Evolutionary conservation across 1,140 invertebrate genomes (phyloP), one percentile per base, ranked within the genome.

Genomic region (Rhizoglyphus robini): DNA sequence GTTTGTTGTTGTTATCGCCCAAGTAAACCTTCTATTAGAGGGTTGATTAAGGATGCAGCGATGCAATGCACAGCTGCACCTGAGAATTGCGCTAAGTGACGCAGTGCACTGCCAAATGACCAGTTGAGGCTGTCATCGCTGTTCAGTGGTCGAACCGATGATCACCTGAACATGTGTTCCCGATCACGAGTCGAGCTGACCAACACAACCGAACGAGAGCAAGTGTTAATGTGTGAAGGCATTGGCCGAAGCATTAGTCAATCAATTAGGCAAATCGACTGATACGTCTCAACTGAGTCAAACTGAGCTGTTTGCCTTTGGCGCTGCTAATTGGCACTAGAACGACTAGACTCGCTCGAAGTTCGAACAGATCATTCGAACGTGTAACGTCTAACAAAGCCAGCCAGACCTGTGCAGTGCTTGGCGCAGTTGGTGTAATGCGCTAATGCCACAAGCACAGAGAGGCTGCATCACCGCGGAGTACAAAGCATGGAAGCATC

Each of bases 191-290:
- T 8, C 51, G 51, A 46, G 41, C 41, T 46, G 41, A 23, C 41
- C 15, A 23, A 46, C 41, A 46, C 20, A 5, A 54, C 15, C 51
- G 23, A 32, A 46, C 20, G 31, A 54, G 51, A 54, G 51, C 51
- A 54, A 54, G 51, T 54, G 51, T 54, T 54, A 54, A 54, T 54
- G 8, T 54, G 51, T 23, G 23, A 54, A 54, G 23, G 36, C 8
- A 54, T 46, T 46, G 51, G 51, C 20, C 8, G 23, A 54, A 54
- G 31, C 51, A 54, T 54, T 54, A 54, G 51, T 54, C 51, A 54
- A 54, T 54, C 51, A 54, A 54, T 54, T 54, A 54, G 51, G 51
- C 51, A 54, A 54, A 54, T 54, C 51, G 51, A 8, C 23, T 25
- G 20, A 54, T 54, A 54, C 51, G 31, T 8, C 51, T 20, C 51